Evolutionary conservation across 2,797 vertebrate species (phyloP).

Genomic region (Cetoscarus ocellatus): DNA sequence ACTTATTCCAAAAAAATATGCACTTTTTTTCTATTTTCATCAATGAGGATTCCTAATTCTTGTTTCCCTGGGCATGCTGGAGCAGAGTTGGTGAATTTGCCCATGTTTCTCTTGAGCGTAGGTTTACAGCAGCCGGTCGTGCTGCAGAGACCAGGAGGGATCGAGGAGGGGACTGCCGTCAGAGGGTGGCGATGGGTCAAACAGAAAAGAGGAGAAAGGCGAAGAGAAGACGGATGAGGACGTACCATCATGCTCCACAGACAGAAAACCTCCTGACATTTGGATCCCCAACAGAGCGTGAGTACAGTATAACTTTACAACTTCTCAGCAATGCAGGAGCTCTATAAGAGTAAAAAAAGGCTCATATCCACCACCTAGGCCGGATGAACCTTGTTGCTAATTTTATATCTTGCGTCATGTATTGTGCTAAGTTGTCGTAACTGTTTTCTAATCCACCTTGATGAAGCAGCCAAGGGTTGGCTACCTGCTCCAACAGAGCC

Average conservation of each 20-base stretch:
- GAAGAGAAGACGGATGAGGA: constrained; percentile 26
- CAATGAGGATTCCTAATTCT: constrained; percentile 77
- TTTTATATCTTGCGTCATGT: constrained; percentile 45
- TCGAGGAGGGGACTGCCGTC: constrained; percentile 81
- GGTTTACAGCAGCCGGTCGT: constrained; percentile 86
- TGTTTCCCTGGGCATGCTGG: constrained; percentile 79
- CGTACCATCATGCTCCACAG: constrained; percentile 80
- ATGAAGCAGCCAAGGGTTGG: constrained; percentile 64
- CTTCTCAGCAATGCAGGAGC: constrained; percentile 3
- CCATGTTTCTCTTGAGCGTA: constrained; percentile 82
- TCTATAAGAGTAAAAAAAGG: background rate
- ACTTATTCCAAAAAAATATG: constrained; percentile 1
- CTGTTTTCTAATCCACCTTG: constrained; percentile 68
- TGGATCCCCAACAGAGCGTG: constrained; percentile 92
- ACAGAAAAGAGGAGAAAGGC: constrained; percentile 72
- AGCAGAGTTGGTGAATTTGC: constrained; percentile 84
- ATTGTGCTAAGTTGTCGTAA: constrained; percentile 62
- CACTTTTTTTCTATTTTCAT: constrained; percentile 49
- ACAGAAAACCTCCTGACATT: constrained; percentile 84
- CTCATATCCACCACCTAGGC: constrained; percentile 8
- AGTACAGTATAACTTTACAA: constrained; percentile 66
- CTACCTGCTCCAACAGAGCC: constrained; percentile 76
- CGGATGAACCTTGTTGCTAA: background rate
- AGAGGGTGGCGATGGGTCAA: constrained; percentile 72
- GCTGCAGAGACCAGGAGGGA: constrained; percentile 81